Evolutionary conservation across 2,888 invertebrate genomes (phyloP), one percentile per base, ranked within the genome.

Genomic region (Cheilosia variabilis): DNA sequence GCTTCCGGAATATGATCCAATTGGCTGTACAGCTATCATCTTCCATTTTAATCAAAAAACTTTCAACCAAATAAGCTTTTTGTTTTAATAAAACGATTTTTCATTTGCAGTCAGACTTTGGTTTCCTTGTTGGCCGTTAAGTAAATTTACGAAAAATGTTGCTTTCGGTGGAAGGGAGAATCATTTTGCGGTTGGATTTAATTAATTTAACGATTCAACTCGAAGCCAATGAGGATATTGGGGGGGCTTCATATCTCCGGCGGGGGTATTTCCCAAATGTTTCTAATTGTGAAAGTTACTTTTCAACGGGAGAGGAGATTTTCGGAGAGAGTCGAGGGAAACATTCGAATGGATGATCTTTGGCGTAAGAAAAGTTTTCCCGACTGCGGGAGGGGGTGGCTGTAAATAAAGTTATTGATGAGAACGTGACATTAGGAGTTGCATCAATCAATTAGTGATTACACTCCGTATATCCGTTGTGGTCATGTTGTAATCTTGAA

Each of bases 31-130:
- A 41, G 37, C 50, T 52, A 31, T 62, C n/a, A 53, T 50, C 63
- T 47, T 78, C 50, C 55, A 50, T 57, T 78, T 78, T 69, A 71
- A 78, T 78, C 63, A 78, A 71, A 65, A 78, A 78, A 78, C 71
- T 78, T 78, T 78, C 57, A 7, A 10, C 9, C 52, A 37, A 34
- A 19, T 41, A 37, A 72, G 53, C 19, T 43, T 63, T 55, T 68
- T 68, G 41, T 45, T 41, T 68, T 13, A 43, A 31, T 68, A 55
- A 65, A 66, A 68, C n/a, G 55, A 24, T 47, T 57, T 47, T 47
- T 63, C 7, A 19, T 53, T 57, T 63, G 27, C 4, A 63, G 47
- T 65, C 31, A 55, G 24, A 13, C 37, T 37, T 10, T 37, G 47
- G n/a, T 50, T 60, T 24, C 24, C 50, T 31, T 19, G 57, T 66